Percentiles rank a stretch among this genome's conserved stretches.
phyloP scores from a whole-genome alignment of 2,797 vertebrate species.

The Aselliscus stoliczkanus region DNA sequence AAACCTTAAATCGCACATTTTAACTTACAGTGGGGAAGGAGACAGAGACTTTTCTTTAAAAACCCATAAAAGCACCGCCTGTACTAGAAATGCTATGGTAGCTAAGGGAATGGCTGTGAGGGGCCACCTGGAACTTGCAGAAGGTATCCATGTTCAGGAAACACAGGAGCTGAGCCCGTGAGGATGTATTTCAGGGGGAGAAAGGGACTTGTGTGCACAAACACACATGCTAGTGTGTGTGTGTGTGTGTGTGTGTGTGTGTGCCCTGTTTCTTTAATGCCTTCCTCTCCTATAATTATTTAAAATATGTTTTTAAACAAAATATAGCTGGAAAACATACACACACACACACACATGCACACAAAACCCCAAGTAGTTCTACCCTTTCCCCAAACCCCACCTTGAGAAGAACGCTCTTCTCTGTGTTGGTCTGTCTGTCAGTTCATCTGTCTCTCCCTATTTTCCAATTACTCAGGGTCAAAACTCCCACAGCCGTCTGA shows the following conservation, averaged over 20 bases:
- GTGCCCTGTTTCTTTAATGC: neutral
- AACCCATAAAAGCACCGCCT: neutral
- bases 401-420: neutral
- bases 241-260: neutral
- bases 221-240: neutral
- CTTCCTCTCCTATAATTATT: neutral
- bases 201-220: neutral
- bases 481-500: neutral
- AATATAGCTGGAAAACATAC: neutral
- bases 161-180: rapidly evolving
- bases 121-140: neutral
- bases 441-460: neutral
- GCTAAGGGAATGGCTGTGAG: neutral
- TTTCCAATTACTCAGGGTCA: neutral
- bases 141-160: neutral
- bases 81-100: neutral
- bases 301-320: neutral
- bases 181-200: neutral
- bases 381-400: neutral
- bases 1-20: neutral
- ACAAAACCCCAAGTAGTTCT: neutral
- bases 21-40: neutral
- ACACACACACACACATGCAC: neutral
- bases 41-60: neutral
- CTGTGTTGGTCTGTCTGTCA: neutral